Percentiles rank a stretch among this genome's conserved stretches.
Evolutionary conservation across 2,797 vertebrate genomes (phyloP).

Genomic region (Nasua narica): DNA sequence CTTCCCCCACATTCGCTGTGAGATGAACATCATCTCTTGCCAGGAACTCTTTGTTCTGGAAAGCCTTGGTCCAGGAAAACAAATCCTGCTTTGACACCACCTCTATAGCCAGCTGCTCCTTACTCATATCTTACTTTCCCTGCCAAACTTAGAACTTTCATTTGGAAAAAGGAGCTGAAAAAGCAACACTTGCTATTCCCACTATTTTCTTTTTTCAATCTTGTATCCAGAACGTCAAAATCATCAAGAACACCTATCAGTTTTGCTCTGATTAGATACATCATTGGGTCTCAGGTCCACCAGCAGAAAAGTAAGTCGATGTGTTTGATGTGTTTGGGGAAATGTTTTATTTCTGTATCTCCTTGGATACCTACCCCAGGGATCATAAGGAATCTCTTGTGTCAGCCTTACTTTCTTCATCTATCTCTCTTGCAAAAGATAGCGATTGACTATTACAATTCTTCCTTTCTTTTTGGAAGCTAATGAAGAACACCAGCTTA

Average conservation of each 20-base stretch:
- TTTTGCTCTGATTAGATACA: background rate
- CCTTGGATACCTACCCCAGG: background rate
- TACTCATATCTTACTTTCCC: background rate
- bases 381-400: background rate
- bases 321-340: background rate
- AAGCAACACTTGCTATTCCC: background rate
- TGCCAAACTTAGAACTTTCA: constrained; percentile 23
- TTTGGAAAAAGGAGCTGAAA: constrained; percentile 33
- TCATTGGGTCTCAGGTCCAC: background rate
- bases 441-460: background rate
- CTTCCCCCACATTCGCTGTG: constrained; percentile 21
- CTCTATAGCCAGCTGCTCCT: constrained; percentile 57
- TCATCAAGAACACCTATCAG: background rate
- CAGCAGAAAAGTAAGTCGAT: background rate
- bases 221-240: background rate
- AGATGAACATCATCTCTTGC: constrained; percentile 33
- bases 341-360: background rate
- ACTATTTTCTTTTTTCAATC: background rate
- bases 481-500: background rate
- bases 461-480: background rate
- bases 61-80: constrained; percentile 48
- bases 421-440: background rate
- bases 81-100: constrained; percentile 49
- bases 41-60: constrained; percentile 64
- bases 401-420: background rate